A percentile compares a stretch with the other conserved stretches of the same genome.
These are phyloP conservation scores for Nomada fucata DNA, from an alignment of 2,888 invertebrate genomes.

Conservation along the genomic window DNA sequence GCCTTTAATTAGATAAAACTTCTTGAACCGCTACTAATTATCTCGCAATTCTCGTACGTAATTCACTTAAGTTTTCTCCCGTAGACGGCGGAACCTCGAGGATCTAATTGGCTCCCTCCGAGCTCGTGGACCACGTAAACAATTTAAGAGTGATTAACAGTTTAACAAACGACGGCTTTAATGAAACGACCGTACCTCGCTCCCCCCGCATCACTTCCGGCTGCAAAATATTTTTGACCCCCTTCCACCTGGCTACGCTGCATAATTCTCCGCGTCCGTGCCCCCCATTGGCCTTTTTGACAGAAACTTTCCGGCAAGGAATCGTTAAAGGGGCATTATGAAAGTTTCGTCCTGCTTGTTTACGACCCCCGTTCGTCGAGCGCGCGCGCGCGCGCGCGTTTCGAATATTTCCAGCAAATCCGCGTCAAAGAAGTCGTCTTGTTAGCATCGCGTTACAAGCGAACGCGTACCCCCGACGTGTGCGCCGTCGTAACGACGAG, in stretches of 20 bases:
- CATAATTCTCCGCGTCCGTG: constrained; percentile 13
- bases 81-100: constrained; percentile 35
- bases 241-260: background rate
- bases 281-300: constrained; percentile 1
- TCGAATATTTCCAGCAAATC: constrained; percentile 28
- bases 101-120: constrained; percentile 46
- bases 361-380: constrained; percentile 2
- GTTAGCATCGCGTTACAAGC: constrained; percentile 23
- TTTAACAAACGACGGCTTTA: constrained; percentile 53
- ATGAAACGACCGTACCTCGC: constrained; percentile 26
- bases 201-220: background rate
- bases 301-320: constrained; percentile 43
- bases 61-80: constrained; percentile 61
- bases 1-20: constrained; percentile 65
- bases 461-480: background rate
- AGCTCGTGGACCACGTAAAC: constrained; percentile 45
- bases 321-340: constrained; percentile 38
- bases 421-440: constrained; percentile 21
- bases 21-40: constrained; percentile 60
- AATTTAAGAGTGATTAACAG: constrained; percentile 57
- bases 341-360: constrained; percentile 32
- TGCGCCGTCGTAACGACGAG: background rate
- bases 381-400: background rate
- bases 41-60: constrained; percentile 58
- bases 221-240: constrained; percentile 50